A percentile compares a stretch with the other conserved stretches of the same genome.
phyloP scores from a whole-genome alignment of 2,888 invertebrate genomes.

The Siphlonurus alternatus region DNA sequence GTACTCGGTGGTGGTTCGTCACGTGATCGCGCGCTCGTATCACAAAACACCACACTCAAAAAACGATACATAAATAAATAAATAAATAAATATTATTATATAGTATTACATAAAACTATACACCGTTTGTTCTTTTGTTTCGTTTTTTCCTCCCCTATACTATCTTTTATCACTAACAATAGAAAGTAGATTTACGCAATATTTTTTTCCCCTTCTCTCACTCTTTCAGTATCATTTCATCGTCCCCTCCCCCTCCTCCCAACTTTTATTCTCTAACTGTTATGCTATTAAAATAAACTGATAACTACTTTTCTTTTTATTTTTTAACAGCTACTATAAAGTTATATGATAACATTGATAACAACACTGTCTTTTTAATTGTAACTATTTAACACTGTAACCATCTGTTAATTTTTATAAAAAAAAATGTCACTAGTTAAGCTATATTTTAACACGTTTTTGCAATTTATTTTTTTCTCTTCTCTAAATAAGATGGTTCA shows the following conservation, averaged over 20 bases:
- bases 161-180: background rate
- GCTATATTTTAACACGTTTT: too few relatives aligned
- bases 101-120: background rate
- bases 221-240: background rate
- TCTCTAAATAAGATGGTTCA: too few relatives aligned
- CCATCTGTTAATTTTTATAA: too few relatives aligned
- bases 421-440: too few relatives aligned
- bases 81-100: too few relatives aligned
- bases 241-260: background rate
- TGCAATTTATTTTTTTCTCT: too few relatives aligned
- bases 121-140: background rate
- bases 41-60: too few relatives aligned
- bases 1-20: too few relatives aligned
- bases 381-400: background rate
- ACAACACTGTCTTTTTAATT: background rate
- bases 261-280: background rate
- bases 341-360: background rate
- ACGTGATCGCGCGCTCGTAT: too few relatives aligned
- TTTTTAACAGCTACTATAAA: background rate
- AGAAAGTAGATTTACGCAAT: background rate
- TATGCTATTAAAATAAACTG: background rate
- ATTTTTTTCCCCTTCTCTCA: background rate
- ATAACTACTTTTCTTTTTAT: background rate
- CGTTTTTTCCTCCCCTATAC: background rate
- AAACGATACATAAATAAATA: too few relatives aligned